Evolutionary conservation across 2,888 invertebrate genomes (phyloP).

Genomic region (Vandiemenella viatica): DNA sequence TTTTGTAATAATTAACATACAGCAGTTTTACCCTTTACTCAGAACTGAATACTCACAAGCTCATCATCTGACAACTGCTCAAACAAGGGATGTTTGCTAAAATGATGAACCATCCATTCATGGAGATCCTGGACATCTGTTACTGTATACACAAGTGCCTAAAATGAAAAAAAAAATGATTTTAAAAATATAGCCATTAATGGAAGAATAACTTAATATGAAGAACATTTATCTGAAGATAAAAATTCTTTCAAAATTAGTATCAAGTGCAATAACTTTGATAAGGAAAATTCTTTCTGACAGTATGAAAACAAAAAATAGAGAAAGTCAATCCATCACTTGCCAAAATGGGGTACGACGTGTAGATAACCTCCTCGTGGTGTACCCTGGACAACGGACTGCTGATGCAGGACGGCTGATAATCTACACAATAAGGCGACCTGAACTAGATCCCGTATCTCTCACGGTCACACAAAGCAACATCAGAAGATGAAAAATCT

Average conservation of each 20-base stretch:
- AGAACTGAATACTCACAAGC: slow-evolving; percentile 55
- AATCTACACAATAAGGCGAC: no score
- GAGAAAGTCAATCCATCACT: no score
- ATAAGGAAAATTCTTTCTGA: neutral
- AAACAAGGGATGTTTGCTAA: slow-evolving; percentile 82
- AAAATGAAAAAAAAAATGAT: slow-evolving; percentile 21
- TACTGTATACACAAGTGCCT: slow-evolving; percentile 88
- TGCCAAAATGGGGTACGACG: no score
- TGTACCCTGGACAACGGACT: no score
- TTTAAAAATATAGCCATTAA: neutral
- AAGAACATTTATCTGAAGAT: neutral
- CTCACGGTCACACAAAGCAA: no score
- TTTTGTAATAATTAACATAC: neutral
- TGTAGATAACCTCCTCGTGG: no score
- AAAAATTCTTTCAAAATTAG: neutral
- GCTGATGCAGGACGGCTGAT: no score
- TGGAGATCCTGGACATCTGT: slow-evolving; percentile 96
- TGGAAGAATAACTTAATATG: neutral
- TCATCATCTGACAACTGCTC: slow-evolving; percentile 55
- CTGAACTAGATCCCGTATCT: no score
- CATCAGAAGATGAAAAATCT: no score
- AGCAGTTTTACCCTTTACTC: neutral
- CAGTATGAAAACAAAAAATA: no score
- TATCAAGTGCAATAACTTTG: neutral
- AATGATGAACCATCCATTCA: slow-evolving; percentile 92